Evolutionary conservation across 1,140 invertebrate species (phyloP).

Genomic region (Hetaerina americana): DNA sequence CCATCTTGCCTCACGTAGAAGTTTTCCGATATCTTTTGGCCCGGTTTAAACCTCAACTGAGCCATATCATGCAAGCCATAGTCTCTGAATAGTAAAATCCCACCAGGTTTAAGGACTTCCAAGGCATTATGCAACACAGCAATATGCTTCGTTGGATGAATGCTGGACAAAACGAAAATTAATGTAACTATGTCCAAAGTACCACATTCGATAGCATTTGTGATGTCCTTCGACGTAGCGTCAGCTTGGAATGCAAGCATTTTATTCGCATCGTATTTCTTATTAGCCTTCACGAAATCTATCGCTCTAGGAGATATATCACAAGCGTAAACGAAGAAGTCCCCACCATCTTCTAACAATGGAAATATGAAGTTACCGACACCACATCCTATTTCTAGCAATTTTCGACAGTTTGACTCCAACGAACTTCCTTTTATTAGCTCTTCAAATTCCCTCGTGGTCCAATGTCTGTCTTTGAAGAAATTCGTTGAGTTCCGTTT

Average conservation of each 20-base stretch:
- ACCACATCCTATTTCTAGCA: constrained; percentile 90
- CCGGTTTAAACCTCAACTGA: constrained; percentile 83
- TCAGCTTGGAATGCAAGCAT: constrained; percentile 67
- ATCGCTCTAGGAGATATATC: constrained; percentile 88
- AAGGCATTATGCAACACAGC: constrained; percentile 53
- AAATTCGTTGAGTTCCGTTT: constrained; percentile 84
- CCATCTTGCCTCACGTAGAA: constrained; percentile 96
- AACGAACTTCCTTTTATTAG: constrained; percentile 30
- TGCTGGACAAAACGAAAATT: constrained; percentile 68
- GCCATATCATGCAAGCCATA: constrained; percentile 98
- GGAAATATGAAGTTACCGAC: constrained; percentile 96
- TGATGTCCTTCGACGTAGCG: constrained; percentile 42
- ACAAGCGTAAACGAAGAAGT: constrained; percentile 74
- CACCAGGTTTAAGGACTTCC: constrained; percentile 60
- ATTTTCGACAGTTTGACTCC: constrained; percentile 22
- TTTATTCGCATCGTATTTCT: constrained; percentile 40
- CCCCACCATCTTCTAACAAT: constrained; percentile 60
- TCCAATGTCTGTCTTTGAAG: constrained; percentile 97
- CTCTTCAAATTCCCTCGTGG: constrained; percentile 84
- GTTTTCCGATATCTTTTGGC: constrained; percentile 86
- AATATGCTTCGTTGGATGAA: constrained; percentile 66
- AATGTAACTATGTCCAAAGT: constrained; percentile 53
- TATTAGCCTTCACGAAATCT: constrained; percentile 64
- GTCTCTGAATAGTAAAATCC: constrained; percentile 81
- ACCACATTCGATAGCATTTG: constrained; percentile 34